Conservation (phyloP, 2,113 vertebrate species). For the Cyanoderma ruficeps region DNA sequence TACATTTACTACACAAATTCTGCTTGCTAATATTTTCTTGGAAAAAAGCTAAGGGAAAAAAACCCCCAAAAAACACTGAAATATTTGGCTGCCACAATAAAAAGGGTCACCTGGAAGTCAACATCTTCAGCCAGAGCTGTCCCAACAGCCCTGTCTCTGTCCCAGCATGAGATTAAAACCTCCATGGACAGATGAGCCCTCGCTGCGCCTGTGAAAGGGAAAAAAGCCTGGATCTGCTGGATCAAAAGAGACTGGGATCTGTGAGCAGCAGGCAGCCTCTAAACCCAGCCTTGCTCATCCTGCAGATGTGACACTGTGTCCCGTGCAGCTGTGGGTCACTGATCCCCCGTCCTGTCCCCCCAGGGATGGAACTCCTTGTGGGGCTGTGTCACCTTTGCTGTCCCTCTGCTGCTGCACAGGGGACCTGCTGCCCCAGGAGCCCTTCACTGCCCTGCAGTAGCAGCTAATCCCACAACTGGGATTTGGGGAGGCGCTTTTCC, state of each 20-base stretch:
- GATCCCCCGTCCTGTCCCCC: neutral
- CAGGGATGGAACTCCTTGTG: neutral
- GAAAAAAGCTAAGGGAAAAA: neutral
- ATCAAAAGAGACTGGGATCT: neutral
- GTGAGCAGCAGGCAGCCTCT: neutral
- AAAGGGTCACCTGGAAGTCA: neutral
- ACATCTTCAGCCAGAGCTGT: neutral
- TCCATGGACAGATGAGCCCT: fast-evolving
- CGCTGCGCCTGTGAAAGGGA: neutral
- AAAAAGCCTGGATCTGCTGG: neutral
- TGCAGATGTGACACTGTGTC: neutral
- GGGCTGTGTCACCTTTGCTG: neutral
- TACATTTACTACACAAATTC: neutral
- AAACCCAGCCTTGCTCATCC: neutral
- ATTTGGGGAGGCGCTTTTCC: neutral
- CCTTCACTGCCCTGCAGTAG: neutral
- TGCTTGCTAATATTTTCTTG: neutral
- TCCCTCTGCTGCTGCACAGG: neutral
- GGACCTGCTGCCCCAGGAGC: neutral
- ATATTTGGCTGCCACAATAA: neutral
- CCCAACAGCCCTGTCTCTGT: neutral
- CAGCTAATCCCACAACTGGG: neutral
- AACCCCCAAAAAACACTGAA: neutral
- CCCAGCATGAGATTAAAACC: neutral
- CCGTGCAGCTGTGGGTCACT: neutral